Percentiles rank a stretch among this genome's conserved stretches.
Conservation (phyloP, 2,888 invertebrate species). For the Heliconius aoede region DNA sequence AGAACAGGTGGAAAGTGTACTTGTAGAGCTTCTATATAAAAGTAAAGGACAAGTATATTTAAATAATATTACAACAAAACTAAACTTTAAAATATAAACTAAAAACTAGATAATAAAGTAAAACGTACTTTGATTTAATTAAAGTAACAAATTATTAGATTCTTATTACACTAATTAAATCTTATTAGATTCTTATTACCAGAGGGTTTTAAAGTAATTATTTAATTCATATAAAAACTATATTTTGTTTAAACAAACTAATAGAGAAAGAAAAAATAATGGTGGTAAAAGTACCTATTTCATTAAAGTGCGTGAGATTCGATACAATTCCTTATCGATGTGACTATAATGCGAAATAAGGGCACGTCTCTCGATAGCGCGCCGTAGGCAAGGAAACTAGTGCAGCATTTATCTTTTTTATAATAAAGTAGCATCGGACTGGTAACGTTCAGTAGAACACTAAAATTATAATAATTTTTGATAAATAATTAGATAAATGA, state of each 20-base stretch:
- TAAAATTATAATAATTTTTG: not conserved
- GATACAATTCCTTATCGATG: slow-evolving; percentile 46
- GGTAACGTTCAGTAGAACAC: not conserved
- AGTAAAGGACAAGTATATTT: slow-evolving; percentile 1
- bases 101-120: no score
- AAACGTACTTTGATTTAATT: no score
- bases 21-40: not conserved
- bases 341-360: slow-evolving; percentile 64
- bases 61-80: not conserved
- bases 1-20: slow-evolving; percentile 16
- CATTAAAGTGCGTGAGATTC: slow-evolving; percentile 29
- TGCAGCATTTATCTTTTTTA: slow-evolving; percentile 52
- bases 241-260: no score
- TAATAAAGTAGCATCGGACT: not conserved
- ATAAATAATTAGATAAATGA: no score
- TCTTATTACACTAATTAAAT: no score
- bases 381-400: slow-evolving; percentile 59
- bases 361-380: slow-evolving; percentile 71
- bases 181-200: no score
- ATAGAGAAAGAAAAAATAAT: not conserved
- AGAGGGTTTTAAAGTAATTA: no score
- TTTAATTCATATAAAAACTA: no score
- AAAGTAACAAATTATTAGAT: no score
- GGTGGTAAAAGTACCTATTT: not conserved
- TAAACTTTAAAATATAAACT: no score